These are phyloP conservation scores for Trichonephila clavipes DNA, from an alignment of 1,140 invertebrate species.

Conservation along the genomic window DNA sequence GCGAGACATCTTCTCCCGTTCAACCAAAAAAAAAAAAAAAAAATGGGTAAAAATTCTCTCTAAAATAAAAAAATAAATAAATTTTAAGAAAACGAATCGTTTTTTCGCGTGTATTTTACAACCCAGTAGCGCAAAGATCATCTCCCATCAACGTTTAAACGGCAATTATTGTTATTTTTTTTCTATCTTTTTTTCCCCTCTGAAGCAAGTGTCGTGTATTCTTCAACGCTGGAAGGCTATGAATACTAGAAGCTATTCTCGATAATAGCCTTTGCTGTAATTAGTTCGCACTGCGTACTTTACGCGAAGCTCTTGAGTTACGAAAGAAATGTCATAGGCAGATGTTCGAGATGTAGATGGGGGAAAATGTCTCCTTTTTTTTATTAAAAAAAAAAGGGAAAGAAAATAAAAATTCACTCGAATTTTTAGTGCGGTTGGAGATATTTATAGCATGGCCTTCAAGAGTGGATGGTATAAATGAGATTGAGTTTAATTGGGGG, in stretches of 20 bases:
- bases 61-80: too few relatives aligned
- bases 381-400: neutral
- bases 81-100: neutral
- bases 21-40: neutral
- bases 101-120: conserved; percentile 41
- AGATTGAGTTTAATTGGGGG: neutral
- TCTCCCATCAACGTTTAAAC: conserved; percentile 40
- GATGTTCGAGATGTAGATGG: neutral
- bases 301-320: neutral
- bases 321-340: conserved; percentile 28
- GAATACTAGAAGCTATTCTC: conserved; percentile 8
- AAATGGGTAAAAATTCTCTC: neutral
- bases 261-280: conserved; percentile 34
- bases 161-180: conserved; percentile 22
- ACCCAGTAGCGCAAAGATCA: conserved; percentile 29
- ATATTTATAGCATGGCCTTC: neutral
- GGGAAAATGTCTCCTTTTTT: neutral
- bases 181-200: neutral
- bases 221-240: neutral
- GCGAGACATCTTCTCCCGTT: neutral
- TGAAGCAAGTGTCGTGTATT: conserved; percentile 10
- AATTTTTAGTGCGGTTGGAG: conserved; percentile 9
- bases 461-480: neutral
- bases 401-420: neutral
- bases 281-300: neutral